Evolutionary conservation across 2,888 invertebrate genomes (phyloP), one percentile per base, ranked within the genome.

Genomic region (Lasioglossum zephyrum): DNA sequence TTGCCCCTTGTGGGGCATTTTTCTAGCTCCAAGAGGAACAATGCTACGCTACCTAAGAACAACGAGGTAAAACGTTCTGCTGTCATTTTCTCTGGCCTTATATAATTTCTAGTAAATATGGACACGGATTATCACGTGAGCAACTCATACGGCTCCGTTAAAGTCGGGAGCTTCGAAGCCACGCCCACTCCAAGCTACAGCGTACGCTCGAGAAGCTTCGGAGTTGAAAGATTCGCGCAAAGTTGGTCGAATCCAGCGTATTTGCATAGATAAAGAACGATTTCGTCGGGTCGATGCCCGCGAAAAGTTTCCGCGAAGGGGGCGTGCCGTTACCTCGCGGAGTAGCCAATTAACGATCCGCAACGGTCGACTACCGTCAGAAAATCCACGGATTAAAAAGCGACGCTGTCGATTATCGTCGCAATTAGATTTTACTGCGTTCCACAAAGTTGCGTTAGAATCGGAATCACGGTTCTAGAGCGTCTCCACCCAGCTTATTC

Each of bases 371-470:
- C 49, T 31, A 4, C n/a, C 22, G 22, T 49, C 18, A 18, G 49
- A 8, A 13, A 69, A 49, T 16, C 9, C 0, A 8, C 39, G 18
- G 26, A n/a, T n/a, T 22, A 41, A 44, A 44, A 41, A 72, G 41
- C 70, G n/a, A 22, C 22, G 31, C 36, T 31, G 66, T 31, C 36
- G 31, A 66, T 66, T 36, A 36, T 66, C 36, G 36, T 36, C 66
- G 31, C 36, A 18, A 18, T 44, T 18, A 47, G 26, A 26, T 77
- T 84, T 79, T 57, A 60, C 76, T 41, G 26, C n/a, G 49, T 73
- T 77, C 73, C 22, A 26, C 72, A 41, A 60, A 3, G 26, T 63
- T 47, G 18, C 18, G 44, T 47, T 31, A 6, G 22, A 66, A 18
- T 39, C 36, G 41, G 22, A 60, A 26, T 60, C 60, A 26, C 26